Conservation (phyloP, 2,113 vertebrate genomes). For the Motacilla tschutschensis region DNA sequence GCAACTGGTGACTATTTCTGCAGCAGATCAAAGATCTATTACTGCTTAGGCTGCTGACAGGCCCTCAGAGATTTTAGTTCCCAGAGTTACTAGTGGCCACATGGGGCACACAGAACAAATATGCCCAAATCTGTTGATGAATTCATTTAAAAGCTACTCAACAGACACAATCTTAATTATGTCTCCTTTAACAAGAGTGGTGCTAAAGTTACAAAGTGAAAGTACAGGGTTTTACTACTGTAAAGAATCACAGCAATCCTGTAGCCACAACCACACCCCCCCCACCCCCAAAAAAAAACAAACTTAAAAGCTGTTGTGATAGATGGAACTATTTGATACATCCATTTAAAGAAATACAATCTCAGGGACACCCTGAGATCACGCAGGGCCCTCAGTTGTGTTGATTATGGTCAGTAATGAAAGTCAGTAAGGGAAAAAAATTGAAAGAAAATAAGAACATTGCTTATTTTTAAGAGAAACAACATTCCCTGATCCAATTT, state of each 20-base stretch:
- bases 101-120: neutral
- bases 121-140: neutral
- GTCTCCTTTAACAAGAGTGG: neutral
- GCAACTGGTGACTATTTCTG: neutral
- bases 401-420: neutral
- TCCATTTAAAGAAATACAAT: neutral
- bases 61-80: neutral
- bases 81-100: neutral
- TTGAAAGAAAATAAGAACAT: neutral
- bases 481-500: neutral
- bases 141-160: neutral
- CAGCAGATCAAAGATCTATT: neutral
- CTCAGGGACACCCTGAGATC: neutral
- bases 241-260: neutral
- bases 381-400: neutral
- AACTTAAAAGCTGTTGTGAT: neutral
- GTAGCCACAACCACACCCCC: accelerated
- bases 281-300: too few species aligned
- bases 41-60: neutral
- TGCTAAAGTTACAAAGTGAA: neutral
- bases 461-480: neutral
- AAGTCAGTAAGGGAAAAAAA: neutral
- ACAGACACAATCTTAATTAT: neutral
- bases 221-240: accelerated
- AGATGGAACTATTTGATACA: neutral